A percentile compares a stretch with the other conserved stretches of the same genome.
Evolutionary conservation across 2,113 vertebrate species (phyloP).

Genomic region (Onychostruthus taczanowskii): DNA sequence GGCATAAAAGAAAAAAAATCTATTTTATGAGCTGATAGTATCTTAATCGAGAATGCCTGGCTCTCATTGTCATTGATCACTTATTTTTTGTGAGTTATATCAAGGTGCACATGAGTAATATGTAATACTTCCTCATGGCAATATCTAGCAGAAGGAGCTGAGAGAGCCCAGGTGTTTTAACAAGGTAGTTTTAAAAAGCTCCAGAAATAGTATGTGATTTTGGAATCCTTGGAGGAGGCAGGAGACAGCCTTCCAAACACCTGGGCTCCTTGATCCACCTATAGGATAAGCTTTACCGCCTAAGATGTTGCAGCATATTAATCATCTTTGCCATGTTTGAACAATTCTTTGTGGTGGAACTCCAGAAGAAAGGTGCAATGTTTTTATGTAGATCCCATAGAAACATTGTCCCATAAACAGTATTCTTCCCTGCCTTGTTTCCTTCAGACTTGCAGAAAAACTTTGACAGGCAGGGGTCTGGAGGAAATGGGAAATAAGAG

Average conservation of each 20-base stretch:
- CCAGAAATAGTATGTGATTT: constrained; percentile 7
- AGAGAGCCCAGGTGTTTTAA: constrained; percentile 43
- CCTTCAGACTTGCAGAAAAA: background rate
- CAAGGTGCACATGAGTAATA: background rate
- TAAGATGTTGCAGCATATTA: background rate
- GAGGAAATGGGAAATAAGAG: background rate
- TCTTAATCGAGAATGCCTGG: constrained; percentile 34
- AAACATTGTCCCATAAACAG: background rate
- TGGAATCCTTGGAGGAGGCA: constrained; percentile 5
- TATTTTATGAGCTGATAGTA: constrained; percentile 25
- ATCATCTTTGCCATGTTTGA: background rate
- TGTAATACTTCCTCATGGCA: background rate
- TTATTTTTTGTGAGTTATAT: constrained; percentile 31
- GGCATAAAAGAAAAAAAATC: background rate
- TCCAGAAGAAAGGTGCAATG: background rate
- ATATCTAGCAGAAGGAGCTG: background rate
- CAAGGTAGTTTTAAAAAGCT: constrained; percentile 22
- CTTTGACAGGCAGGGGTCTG: background rate
- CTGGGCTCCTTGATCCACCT: constrained; percentile 37
- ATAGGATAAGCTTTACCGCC: constrained; percentile 1
- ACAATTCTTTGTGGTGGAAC: background rate
- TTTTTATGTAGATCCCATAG: background rate
- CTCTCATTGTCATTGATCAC: constrained; percentile 27
- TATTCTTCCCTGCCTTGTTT: background rate
- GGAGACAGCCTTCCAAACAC: constrained; percentile 44